These are phyloP conservation scores for Mesembrinibis cayennensis DNA, from an alignment of 2,113 vertebrate species.

Conservation along the genomic window DNA sequence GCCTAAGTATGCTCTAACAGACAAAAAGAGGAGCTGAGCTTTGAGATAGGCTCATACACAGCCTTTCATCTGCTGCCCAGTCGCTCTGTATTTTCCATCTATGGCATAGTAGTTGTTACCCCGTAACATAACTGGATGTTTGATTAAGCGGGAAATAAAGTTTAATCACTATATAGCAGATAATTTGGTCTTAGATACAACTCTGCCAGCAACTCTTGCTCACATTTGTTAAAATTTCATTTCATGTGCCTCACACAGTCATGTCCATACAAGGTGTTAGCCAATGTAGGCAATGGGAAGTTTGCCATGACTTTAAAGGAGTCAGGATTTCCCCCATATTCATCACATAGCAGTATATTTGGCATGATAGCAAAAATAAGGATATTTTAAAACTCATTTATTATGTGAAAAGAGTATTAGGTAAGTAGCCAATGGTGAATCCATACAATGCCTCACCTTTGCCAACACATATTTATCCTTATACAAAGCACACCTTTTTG, in stretches of 20 bases:
- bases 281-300: not conserved
- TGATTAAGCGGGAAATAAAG: not conserved
- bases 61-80: not conserved
- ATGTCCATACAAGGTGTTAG: not conserved
- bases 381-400: not conserved
- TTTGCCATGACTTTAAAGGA: not conserved
- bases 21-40: not conserved
- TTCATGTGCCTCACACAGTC: not conserved
- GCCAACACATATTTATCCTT: not conserved
- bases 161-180: not conserved
- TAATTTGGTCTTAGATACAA: not conserved
- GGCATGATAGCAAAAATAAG: not conserved
- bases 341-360: not conserved
- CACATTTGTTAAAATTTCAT: not conserved
- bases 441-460: not conserved
- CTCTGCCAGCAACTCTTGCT: not conserved
- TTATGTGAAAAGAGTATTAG: not conserved
- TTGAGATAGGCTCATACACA: not conserved
- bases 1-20: not conserved
- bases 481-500: not conserved
- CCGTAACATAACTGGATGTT: not conserved
- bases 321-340: not conserved
- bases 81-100: slow-evolving; percentile 5
- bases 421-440: not conserved
- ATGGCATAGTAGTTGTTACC: not conserved